Evolutionary conservation across 2,113 vertebrate genomes (phyloP), one percentile per base, ranked within the genome.

Genomic region (Cavia porcellus): DNA sequence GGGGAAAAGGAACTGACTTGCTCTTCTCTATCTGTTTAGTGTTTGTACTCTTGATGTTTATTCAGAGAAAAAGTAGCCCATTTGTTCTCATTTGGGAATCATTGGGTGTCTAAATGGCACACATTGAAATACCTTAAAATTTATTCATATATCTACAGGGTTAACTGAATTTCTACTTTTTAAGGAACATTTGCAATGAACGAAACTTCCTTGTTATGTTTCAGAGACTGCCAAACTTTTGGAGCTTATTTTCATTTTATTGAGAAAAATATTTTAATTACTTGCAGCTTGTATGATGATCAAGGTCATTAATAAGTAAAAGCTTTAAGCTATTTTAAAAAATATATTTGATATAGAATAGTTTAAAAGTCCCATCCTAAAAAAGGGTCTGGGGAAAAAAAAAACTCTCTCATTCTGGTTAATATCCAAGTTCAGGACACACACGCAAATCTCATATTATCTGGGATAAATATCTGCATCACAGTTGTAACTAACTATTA

Each of bases 131-230:
- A 75, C 35, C n/a, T 64, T 77, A 89, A 94, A 89, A 82, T 90
- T 22, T 57, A 14, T 80, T 89, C 28, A 61, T 72, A 74, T 96
- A 91, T 89, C 20, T 92, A 35, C 75, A 74, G 38, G 38, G 45
- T 92, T 94, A 70, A 95, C 74, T 87, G 77, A 59, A 79, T 95
- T 92, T 92, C 66, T 90, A 28, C 68, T 97, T 97, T 93, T 92
- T 88, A 52, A 70, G 84, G 30, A 45, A 50, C 50, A 59, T 62
- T 62, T 86, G 84, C 74, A 87, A 66, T 92, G 55, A 92, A 88
- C 50, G 81, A 86, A 87, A 28, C 77, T 81, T 92, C 42, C 83
- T 94, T 96, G 59, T 92, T 86, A 35, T 82, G 55, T 80, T 94
- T 94, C 68, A 91, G 86, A 88, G 68, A 4, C 24, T 86, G 32